Percentiles rank a stretch among this genome's conserved stretches.
phyloP scores from a whole-genome alignment of 2,113 vertebrate genomes.

The Coreoperca whiteheadi region DNA sequence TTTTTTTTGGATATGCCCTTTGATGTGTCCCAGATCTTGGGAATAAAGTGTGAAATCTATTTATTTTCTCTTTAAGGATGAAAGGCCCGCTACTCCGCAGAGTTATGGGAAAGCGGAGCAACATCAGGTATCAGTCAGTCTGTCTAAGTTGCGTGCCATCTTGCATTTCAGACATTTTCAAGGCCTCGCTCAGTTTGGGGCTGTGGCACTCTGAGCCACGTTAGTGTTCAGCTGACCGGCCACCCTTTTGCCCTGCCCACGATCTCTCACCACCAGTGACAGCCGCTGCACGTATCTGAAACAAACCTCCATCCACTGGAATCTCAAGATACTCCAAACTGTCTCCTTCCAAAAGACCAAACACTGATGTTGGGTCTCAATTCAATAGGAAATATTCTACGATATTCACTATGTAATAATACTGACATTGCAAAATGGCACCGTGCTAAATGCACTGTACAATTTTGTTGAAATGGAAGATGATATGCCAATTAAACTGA shows the following conservation, averaged over 20 bases:
- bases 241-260: constrained; percentile 32
- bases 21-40: constrained; percentile 51
- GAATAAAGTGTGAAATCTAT: constrained; percentile 58
- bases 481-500: not conserved
- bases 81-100: constrained; percentile 34
- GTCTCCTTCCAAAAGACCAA: too few relatives aligned
- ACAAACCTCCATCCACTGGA: not conserved
- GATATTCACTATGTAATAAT: not conserved
- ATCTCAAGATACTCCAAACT: not conserved
- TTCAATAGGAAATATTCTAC: not conserved
- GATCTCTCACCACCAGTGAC: constrained; percentile 42
- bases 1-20: constrained; percentile 40
- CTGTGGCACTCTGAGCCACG: constrained; percentile 50
- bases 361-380: not conserved
- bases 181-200: constrained; percentile 47
- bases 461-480: not conserved
- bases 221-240: constrained; percentile 65
- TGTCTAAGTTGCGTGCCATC: constrained; percentile 41
- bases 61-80: constrained; percentile 52
- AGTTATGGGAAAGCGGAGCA: constrained; percentile 1
- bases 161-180: constrained; percentile 50
- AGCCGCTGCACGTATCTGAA: not conserved
- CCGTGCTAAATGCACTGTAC: not conserved
- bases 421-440: not conserved
- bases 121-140: constrained; percentile 24